Evolutionary conservation across 2,888 invertebrate species (phyloP), one percentile per base, ranked within the genome.

Genomic region (Baronia brevicornis): DNA sequence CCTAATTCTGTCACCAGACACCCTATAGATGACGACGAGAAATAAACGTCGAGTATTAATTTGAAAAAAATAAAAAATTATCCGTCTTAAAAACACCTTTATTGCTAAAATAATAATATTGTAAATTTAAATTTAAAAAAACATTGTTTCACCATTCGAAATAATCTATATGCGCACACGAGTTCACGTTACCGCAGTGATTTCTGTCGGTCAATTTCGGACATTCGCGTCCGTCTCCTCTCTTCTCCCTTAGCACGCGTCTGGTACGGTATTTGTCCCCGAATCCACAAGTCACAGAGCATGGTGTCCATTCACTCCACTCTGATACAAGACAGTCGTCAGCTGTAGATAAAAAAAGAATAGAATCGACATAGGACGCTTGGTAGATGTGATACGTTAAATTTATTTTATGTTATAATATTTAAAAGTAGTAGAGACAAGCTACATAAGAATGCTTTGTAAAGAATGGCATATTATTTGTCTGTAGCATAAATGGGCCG

Each of bases 241-340:
- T 87, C 27, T 92, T 90, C 59, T 91, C 88, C 53, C 91, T 89
- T 43, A 91, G 62, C 23, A 96, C 88, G 43, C 87, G 88, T 34
- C 95, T 85, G 48, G 88, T 87, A 39, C 96, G 88, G 60, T 89
- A 89, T 84, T 91, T 92, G 65, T 93, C 92, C 2, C 96, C 96
- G 44, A 95, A 94, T 27, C 95, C 96, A 61, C 96, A 96, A 17
- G 92, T 90, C 52, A 90, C 91, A 54, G 92, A 94, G 80, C 96
- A 97, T 1, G 89, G 84, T 42, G 91, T 89, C 95, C 95, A 95
- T 9, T 88, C 88, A 14, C 90, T 89, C 95, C 95, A 95, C 42
- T 91, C 91, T 33, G 91, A 88, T 15, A 94, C 92, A 41, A 91
- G 86, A 69, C 95, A 95, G 72, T 95, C 93, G 46, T 92, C 87